These are phyloP conservation scores for Seriola rivoliana DNA, from an alignment of 2,113 vertebrate genomes.

Conservation along the genomic window DNA sequence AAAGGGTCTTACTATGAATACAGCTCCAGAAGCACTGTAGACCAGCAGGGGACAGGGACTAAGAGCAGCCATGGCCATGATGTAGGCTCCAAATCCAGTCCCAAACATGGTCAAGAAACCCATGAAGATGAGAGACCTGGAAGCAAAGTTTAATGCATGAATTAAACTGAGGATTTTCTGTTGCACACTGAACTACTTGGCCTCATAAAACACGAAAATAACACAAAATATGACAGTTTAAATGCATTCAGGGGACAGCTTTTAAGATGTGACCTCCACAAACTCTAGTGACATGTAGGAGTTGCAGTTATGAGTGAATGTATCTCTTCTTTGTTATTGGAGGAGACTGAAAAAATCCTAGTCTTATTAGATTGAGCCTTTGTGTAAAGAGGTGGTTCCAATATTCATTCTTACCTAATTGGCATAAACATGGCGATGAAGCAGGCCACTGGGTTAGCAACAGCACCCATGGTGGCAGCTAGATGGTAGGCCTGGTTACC, in stretches of 20 bases:
- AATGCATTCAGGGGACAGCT: background rate
- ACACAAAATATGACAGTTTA: background rate
- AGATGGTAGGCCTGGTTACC: slow-evolving; percentile 88
- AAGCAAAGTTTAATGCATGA: background rate
- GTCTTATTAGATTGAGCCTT: background rate
- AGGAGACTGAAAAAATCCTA: background rate
- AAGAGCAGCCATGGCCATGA: slow-evolving; percentile 84
- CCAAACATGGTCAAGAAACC: slow-evolving; percentile 79
- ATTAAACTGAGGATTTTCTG: background rate
- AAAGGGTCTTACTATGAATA: slow-evolving; percentile 83
- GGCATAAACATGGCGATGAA: slow-evolving; percentile 87
- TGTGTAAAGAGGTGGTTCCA: background rate
- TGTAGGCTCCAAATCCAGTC: slow-evolving; percentile 84
- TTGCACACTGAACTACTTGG: background rate
- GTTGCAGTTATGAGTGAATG: background rate
- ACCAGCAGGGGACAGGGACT: slow-evolving; percentile 87
- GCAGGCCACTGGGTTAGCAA: slow-evolving; percentile 89
- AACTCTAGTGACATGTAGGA: background rate
- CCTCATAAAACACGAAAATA: background rate
- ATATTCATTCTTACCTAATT: slow-evolving; percentile 76
- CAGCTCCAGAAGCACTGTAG: slow-evolving; percentile 71
- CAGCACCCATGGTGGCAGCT: slow-evolving; percentile 84
- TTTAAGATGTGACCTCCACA: background rate
- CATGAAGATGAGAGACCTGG: slow-evolving; percentile 84
- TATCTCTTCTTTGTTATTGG: background rate